Conservation (phyloP, 2,113 vertebrate species). For the Cyprinodon tularosa region DNA sequence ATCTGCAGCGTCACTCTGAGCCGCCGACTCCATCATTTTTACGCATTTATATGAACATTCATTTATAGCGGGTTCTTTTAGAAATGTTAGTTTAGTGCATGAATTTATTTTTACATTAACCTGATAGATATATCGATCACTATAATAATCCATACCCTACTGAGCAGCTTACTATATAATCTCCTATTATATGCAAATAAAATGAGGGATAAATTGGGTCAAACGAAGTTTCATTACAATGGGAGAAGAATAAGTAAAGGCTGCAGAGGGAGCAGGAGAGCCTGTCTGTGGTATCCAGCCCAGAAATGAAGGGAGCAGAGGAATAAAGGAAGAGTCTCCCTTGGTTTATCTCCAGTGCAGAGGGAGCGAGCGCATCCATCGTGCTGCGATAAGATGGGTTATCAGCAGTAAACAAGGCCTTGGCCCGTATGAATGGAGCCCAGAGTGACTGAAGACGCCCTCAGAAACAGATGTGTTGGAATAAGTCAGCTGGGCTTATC, state of each 20-base stretch:
- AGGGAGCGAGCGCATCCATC: slow-evolving; percentile 76
- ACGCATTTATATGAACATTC: too few relatives aligned
- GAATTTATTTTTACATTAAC: too few relatives aligned
- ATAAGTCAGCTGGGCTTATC: slow-evolving; percentile 60
- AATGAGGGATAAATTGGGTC: background rate
- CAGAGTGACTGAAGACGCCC: slow-evolving; percentile 67
- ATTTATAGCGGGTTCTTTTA: too few relatives aligned
- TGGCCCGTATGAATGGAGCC: slow-evolving; percentile 67
- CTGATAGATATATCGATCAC: too few relatives aligned
- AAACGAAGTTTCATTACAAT: background rate
- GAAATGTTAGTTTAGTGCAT: too few relatives aligned
- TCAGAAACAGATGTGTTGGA: slow-evolving; percentile 72
- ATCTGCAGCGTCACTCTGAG: too few relatives aligned
- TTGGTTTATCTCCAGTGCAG: slow-evolving; percentile 71
- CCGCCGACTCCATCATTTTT: too few relatives aligned
- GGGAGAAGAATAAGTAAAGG: background rate
- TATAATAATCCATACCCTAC: too few relatives aligned
- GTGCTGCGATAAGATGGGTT: slow-evolving; percentile 80
- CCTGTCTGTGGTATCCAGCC: slow-evolving; percentile 5
- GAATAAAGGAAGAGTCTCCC: slow-evolving; percentile 61
- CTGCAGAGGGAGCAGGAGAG: slow-evolving; percentile 2
- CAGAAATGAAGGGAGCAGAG: slow-evolving; percentile 15
- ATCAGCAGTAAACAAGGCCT: slow-evolving; percentile 80
- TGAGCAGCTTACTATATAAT: background rate
- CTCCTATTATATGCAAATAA: background rate